These are phyloP conservation scores for Sarcophaga caerulescens DNA, from an alignment of 2,888 invertebrate genomes.

Conservation along the genomic window DNA sequence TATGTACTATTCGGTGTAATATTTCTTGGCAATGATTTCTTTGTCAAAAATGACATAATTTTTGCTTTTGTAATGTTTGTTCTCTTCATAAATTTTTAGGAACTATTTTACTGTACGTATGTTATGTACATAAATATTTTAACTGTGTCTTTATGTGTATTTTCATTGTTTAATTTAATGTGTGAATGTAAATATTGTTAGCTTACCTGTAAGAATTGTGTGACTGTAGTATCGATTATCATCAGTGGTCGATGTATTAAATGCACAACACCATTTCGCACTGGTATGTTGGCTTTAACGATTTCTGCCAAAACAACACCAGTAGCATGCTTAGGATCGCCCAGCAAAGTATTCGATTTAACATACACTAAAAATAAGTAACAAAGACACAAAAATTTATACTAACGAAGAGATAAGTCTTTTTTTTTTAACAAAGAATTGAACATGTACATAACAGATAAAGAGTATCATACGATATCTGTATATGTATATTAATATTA, in stretches of 20 bases:
- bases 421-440: no score
- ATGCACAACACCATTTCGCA: conserved; percentile 95
- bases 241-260: conserved; percentile 94
- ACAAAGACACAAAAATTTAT: neutral
- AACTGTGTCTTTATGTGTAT: conserved; percentile 26
- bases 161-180: conserved; percentile 19
- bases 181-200: conserved; percentile 56
- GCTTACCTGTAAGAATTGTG: conserved; percentile 92
- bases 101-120: neutral
- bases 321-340: conserved; percentile 88
- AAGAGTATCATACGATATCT: no score
- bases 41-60: neutral
- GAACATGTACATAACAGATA: no score
- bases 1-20: neutral
- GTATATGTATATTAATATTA: no score
- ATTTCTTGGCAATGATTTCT: neutral
- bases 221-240: conserved; percentile 94
- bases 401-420: neutral
- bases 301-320: conserved; percentile 95
- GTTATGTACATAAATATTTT: neutral
- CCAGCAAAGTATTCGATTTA: conserved; percentile 91
- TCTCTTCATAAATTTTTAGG: neutral
- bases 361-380: conserved; percentile 85
- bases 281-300: conserved; percentile 94
- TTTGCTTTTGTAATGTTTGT: neutral